A percentile compares a stretch with the other conserved stretches of the same genome.
phyloP scores from a whole-genome alignment of 2,113 vertebrate genomes.

The Hypocryptadius cinnamomeus region DNA sequence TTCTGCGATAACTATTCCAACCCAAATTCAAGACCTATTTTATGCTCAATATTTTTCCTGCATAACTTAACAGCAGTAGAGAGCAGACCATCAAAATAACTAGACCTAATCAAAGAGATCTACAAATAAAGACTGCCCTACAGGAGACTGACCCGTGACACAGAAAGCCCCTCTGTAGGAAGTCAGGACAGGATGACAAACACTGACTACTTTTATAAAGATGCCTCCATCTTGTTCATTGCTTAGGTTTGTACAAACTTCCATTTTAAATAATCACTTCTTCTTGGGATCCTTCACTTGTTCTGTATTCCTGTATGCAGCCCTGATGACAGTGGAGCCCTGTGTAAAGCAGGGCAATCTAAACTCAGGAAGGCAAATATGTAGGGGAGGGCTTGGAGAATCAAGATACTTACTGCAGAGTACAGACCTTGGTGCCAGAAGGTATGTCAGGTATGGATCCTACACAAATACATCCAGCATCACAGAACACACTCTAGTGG shows the following conservation, averaged over 20 bases:
- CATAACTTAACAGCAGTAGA: neutral
- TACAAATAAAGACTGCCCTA: neutral
- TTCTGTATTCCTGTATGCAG: neutral
- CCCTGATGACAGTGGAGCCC: neutral
- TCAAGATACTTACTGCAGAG: neutral
- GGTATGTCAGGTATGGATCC: neutral
- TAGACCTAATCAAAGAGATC: neutral
- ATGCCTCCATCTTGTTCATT: neutral
- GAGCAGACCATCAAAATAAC: neutral
- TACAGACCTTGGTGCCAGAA: neutral
- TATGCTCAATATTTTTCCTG: neutral
- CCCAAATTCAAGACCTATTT: neutral
- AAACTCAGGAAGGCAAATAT: neutral
- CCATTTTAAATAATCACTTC: neutral
- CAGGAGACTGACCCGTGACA: neutral
- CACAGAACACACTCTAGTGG: neutral
- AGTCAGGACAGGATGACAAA: neutral
- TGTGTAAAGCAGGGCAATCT: neutral
- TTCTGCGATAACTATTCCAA: neutral
- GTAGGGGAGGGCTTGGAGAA: neutral
- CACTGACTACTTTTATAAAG: neutral
- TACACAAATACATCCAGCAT: neutral
- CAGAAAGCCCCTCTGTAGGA: neutral
- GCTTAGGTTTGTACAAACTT: neutral
- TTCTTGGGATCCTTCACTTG: neutral